phyloP scores from a whole-genome alignment of 2,113 vertebrate species.

The Spilogale gracilis region DNA sequence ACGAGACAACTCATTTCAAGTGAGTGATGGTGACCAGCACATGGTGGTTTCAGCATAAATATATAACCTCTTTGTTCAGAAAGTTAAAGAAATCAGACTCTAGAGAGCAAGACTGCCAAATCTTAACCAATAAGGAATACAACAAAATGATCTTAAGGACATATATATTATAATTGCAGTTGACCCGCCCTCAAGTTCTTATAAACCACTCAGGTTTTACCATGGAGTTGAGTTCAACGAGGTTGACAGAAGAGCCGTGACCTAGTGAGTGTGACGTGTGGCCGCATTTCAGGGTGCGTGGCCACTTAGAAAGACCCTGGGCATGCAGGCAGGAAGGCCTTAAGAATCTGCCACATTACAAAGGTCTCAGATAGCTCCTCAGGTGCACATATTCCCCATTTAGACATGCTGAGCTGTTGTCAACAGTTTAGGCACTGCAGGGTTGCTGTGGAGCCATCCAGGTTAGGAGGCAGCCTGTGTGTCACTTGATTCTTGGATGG shows the following conservation, averaged over 20 bases:
- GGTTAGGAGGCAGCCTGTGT: neutral
- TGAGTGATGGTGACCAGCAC: neutral
- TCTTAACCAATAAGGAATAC: neutral
- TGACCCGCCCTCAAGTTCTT: neutral
- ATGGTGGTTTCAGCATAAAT: neutral
- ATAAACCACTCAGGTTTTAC: neutral
- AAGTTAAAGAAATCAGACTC: neutral
- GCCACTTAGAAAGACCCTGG: neutral
- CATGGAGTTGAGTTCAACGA: neutral
- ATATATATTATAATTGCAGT: neutral
- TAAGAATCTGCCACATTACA: neutral
- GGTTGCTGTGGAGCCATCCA: neutral
- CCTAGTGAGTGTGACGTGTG: neutral
- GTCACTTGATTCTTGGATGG: neutral
- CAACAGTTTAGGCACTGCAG: neutral
- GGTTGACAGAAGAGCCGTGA: neutral
- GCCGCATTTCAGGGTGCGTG: neutral
- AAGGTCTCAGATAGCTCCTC: neutral
- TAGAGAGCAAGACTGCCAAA: neutral
- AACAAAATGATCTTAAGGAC: neutral
- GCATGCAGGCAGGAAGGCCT: neutral
- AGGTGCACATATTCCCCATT: neutral
- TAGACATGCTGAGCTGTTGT: neutral
- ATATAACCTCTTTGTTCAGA: neutral
- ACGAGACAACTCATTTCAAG: neutral